Evolutionary conservation across 2,797 vertebrate genomes (phyloP).

Genomic region (Thaleichthys pacificus): DNA sequence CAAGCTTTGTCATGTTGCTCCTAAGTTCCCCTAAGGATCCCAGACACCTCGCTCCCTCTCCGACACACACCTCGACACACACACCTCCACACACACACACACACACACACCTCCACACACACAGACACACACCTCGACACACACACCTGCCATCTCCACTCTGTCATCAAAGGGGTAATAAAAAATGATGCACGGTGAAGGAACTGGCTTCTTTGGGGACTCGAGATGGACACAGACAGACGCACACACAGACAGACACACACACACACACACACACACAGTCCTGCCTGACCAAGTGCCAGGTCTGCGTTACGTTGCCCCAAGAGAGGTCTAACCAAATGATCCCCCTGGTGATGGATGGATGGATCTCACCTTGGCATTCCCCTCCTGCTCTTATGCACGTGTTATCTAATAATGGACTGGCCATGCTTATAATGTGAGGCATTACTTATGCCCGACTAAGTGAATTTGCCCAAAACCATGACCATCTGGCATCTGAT

Average conservation of each 20-base stretch:
- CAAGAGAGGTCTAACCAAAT: conserved; percentile 57
- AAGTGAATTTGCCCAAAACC: conserved; percentile 72
- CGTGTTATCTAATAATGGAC: conserved; percentile 58
- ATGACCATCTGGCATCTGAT: conserved; percentile 73
- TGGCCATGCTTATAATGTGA: conserved; percentile 62
- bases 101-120: conserved; percentile 17
- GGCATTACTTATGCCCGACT: conserved; percentile 67
- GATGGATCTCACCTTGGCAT: conserved; percentile 52
- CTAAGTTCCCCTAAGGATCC: conserved; percentile 6
- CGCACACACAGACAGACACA: conserved; percentile 19
- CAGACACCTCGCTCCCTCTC: conserved; percentile 37
- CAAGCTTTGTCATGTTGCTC: conserved; percentile 46
- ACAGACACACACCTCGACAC: conserved; percentile 17
- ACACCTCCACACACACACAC: conserved; percentile 51
- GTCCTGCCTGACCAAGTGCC: conserved; percentile 41
- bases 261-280: conserved; percentile 18
- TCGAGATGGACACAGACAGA: conserved; percentile 1
- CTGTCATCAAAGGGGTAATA: conserved; percentile 13
- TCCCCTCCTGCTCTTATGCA: conserved; percentile 30
- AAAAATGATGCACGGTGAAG: conserved; percentile 5
- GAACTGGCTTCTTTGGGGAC: conserved; percentile 17
- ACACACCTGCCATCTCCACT: conserved; percentile 44
- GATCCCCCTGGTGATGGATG: conserved; percentile 62
- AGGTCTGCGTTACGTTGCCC: conserved; percentile 50
- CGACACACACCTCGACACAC: conserved; percentile 15